These are phyloP conservation scores for Drosophila virilis DNA, from an alignment of 1,140 invertebrate genomes.

Conservation along the genomic window DNA sequence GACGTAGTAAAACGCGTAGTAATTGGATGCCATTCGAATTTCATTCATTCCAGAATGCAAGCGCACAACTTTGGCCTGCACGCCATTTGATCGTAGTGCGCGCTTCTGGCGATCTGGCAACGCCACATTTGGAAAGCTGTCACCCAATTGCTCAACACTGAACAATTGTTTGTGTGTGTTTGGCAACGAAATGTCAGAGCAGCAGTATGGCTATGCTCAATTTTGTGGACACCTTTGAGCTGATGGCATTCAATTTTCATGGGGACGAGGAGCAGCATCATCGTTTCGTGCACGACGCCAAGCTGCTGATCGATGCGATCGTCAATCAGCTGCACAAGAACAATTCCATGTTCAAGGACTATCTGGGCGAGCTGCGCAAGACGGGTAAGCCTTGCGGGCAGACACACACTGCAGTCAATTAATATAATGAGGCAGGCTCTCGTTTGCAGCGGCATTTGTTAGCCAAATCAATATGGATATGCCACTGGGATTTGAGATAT, in stretches of 20 bases:
- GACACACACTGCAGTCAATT: background rate
- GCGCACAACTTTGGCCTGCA: background rate
- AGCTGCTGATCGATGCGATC: background rate
- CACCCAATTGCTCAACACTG: background rate
- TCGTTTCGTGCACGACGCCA: slow-evolving; percentile 17
- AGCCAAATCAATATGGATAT: slow-evolving; percentile 29
- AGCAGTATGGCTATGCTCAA: background rate
- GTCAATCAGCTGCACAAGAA: background rate
- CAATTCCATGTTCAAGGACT: slow-evolving; percentile 11
- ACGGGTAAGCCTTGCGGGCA: slow-evolving; percentile 23
- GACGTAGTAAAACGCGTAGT: slow-evolving; percentile 71
- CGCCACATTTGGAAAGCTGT: background rate
- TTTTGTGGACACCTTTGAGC: slow-evolving; percentile 32
- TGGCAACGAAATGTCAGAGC: slow-evolving; percentile 13
- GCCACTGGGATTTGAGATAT: slow-evolving; percentile 55
- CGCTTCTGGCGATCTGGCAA: slow-evolving; percentile 20
- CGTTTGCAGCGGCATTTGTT: slow-evolving; percentile 35
- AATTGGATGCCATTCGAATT: slow-evolving; percentile 71
- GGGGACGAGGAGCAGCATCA: background rate
- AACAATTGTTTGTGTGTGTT: background rate
- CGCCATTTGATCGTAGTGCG: background rate
- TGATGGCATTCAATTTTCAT: slow-evolving; percentile 6
- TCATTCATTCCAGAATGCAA: slow-evolving; percentile 54
- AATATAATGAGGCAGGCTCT: background rate
- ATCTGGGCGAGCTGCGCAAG: slow-evolving; percentile 11